Conservation (phyloP, 2,888 invertebrate genomes). For the Agonopterix heracliana region DNA sequence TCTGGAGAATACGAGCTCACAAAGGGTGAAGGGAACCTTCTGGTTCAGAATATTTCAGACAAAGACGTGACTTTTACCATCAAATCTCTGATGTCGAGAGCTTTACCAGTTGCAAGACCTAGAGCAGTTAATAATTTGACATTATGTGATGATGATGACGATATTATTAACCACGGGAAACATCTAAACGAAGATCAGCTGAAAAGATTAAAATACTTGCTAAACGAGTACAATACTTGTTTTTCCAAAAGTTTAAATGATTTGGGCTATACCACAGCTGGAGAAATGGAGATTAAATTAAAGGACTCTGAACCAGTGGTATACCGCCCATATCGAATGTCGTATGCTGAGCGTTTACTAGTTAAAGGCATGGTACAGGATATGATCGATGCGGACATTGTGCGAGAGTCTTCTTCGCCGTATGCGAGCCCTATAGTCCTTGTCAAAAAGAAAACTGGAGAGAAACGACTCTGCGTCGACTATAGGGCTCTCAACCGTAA, state of each 20-base stretch:
- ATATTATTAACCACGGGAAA: not conserved
- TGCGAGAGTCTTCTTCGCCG: constrained; percentile 17
- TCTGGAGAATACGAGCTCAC: constrained; percentile 1
- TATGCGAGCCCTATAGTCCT: constrained; percentile 23
- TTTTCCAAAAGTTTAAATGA: constrained; percentile 14
- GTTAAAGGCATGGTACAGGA: constrained; percentile 17
- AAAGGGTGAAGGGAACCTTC: not conserved
- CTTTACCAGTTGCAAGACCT: not conserved
- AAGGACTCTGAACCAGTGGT: constrained; percentile 13
- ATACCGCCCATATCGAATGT: constrained; percentile 17
- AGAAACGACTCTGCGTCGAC: constrained; percentile 18
- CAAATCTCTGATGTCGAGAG: not conserved
- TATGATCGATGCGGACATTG: constrained; percentile 15
- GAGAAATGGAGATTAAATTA: constrained; percentile 17
- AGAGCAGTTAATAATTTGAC: not conserved
- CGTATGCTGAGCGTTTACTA: constrained; percentile 9
- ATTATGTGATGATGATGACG: not conserved
- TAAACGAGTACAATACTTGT: constrained; percentile 8
- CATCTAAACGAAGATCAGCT: not conserved
- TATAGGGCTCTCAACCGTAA: constrained; percentile 16
- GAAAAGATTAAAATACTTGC: not conserved
- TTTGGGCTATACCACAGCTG: constrained; percentile 11
- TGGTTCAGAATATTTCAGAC: constrained; percentile 1
- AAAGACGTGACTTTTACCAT: not conserved
- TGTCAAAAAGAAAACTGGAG: constrained; percentile 20